These are phyloP conservation scores for Cyclura pinguis DNA, from an alignment of 2,797 vertebrate genomes.

Conservation along the genomic window DNA sequence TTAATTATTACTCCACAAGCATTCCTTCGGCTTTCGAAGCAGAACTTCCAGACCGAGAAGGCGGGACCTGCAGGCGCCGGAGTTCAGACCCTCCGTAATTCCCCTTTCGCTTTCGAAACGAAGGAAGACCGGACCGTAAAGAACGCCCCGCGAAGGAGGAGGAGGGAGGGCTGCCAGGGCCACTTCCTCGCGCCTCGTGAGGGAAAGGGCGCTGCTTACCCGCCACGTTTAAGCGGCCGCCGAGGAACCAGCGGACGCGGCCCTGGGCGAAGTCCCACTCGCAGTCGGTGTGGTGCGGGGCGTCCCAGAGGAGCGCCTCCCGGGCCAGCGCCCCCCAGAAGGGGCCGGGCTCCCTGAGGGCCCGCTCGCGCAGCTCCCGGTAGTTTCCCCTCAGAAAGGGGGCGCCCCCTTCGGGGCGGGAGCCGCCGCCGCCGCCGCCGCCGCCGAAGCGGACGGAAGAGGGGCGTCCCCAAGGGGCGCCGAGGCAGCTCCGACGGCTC, in stretches of 20 bases:
- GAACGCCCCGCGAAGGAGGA: too few species aligned
- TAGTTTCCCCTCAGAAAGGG: constrained; percentile 66
- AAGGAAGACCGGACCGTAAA: neutral
- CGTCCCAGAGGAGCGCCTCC: constrained; percentile 87
- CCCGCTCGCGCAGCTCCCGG: constrained; percentile 78
- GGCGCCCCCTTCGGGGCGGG: constrained; percentile 22
- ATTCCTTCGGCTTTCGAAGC: too few species aligned
- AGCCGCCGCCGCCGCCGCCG: neutral
- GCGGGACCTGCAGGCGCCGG: neutral
- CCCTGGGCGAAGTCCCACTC: constrained; percentile 82
- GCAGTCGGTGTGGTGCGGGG: constrained; percentile 82
- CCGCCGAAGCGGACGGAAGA: neutral
- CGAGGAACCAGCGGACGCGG: constrained; percentile 89
- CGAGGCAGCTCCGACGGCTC: neutral
- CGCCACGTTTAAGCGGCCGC: constrained; percentile 91
- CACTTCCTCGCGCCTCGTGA: neutral
- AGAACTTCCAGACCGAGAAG: neutral
- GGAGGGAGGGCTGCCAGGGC: too few species aligned
- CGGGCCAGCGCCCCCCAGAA: constrained; percentile 90
- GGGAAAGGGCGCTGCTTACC: constrained; percentile 80
- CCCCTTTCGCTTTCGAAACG: neutral
- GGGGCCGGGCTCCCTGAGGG: constrained; percentile 78
- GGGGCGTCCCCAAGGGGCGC: constrained; percentile 1
- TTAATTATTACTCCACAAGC: too few species aligned
- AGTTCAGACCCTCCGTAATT: too few species aligned